Base-by-base conservation (phyloP, 2,113 vertebrate species). In the Tauraco erythrolophus region DNA sequence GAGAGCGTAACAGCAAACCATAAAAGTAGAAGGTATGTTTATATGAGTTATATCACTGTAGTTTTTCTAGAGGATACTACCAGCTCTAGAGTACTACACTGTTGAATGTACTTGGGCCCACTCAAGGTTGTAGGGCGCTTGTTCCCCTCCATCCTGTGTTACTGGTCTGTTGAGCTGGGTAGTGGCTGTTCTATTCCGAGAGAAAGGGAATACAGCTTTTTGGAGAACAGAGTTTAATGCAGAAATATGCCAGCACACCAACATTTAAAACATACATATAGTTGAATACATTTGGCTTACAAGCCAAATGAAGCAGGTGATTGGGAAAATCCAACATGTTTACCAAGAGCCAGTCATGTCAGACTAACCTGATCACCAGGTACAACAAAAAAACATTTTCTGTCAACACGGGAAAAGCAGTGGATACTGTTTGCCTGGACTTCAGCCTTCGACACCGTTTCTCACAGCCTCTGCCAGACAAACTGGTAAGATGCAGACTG, bases 21-120 rank as follows among this genome's bases (percentile, higher is more conserved):
- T 79, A 91, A 92, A 97, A 94, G 50, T 54, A 66, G 45, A 88
- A 92, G 83, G n/a, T 62, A 61, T 89, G 72, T 72, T 94, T 84
- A 8, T 87, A 17, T 82, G 80, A 94, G 48, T 92, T 91, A 87
- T 84, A 53, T 56, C 77, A 33, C 35, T 79, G 35, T 18, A 23
- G 25, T 74, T 17, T 7, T 94, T 71, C 41, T 88, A 62, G 45
- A 91, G 30, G 48, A 81, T 89, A 65, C 56, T 70, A 89, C n/a
- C 57, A 46, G 69, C n/a, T 89, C 74, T 66, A 84, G 69, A 64
- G 46, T 57, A 65, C 35, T 57, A 53, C 11, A 25, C 31, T 85
- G 31, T 50, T 83, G 83, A 64, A 87, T 31, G 41, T 50, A 45
- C 33, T 69, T 61, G 31, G 25, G 11, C 25, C 45, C 21, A 24